Percentiles rank a stretch among this genome's conserved stretches.
These are phyloP conservation scores for Chromis chromis DNA, from an alignment of 2,797 vertebrate genomes.

Conservation along the genomic window DNA sequence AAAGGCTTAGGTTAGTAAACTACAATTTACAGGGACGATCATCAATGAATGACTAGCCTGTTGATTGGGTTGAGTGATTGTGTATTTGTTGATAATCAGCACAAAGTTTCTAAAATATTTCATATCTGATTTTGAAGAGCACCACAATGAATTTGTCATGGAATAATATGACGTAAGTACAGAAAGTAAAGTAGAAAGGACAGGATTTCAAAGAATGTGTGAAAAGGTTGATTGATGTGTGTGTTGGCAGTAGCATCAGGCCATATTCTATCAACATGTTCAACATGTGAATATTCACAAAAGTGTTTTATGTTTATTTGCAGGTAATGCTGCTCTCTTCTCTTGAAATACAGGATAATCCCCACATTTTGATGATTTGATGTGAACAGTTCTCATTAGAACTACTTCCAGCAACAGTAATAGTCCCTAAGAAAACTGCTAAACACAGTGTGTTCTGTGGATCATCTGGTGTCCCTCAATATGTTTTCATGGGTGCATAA, in stretches of 20 bases:
- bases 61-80: constrained; percentile 59
- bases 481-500: no score
- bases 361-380: not conserved
- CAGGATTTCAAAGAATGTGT: not conserved
- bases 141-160: constrained; percentile 3
- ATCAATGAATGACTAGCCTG: constrained; percentile 24
- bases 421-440: not conserved
- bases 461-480: not conserved
- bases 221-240: not conserved
- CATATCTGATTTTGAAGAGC: not conserved
- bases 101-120: not conserved
- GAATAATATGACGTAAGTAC: not conserved
- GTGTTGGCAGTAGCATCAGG: not conserved
- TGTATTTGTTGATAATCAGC: not conserved
- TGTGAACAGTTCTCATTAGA: not conserved
- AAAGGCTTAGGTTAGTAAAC: constrained; percentile 79
- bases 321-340: not conserved
- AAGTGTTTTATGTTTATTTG: not conserved
- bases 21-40: constrained; percentile 39
- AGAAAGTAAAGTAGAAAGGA: not conserved
- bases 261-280: not conserved
- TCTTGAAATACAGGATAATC: no score
- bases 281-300: not conserved
- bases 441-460: not conserved
- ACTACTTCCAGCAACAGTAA: not conserved